phyloP scores from a whole-genome alignment of 2,888 invertebrate species.

The Augochlorella aurata region DNA sequence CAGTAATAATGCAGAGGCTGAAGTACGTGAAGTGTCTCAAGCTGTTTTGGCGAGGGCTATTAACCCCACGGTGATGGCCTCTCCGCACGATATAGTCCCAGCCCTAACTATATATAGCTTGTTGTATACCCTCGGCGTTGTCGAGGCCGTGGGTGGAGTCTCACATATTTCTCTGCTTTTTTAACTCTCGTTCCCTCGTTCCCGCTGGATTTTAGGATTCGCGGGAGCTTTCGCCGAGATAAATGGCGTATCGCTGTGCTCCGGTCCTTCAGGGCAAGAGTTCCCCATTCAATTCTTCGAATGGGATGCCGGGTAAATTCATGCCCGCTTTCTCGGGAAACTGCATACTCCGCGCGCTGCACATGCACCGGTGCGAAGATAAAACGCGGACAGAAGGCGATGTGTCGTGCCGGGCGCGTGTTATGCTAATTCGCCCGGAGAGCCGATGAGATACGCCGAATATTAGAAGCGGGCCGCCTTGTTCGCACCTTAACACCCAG shows the following conservation, averaged over 20 bases:
- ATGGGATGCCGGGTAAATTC: not conserved
- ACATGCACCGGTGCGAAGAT: not conserved
- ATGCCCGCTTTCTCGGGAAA: not conserved
- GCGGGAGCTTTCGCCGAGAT: not conserved
- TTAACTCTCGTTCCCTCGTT: not conserved
- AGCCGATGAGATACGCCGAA: slow-evolving; percentile 20
- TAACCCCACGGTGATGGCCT: not conserved
- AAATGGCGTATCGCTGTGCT: slow-evolving; percentile 2
- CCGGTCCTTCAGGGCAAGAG: not conserved
- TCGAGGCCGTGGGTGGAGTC: not conserved
- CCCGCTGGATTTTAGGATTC: slow-evolving; percentile 1
- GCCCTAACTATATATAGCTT: not conserved
- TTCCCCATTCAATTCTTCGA: not conserved
- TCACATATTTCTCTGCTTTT: not conserved
- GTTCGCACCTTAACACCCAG: not conserved
- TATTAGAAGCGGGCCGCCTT: slow-evolving; percentile 18
- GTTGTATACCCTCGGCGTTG: not conserved
- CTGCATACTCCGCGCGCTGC: slow-evolving; percentile 2
- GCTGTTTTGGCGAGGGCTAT: slow-evolving; percentile 1
- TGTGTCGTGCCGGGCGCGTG: not conserved
- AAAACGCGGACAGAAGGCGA: not conserved
- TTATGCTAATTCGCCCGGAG: slow-evolving; percentile 6
- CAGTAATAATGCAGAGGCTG: not conserved
- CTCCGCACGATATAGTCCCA: not conserved
- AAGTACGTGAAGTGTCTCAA: not conserved